These are phyloP conservation scores for Caenorhabditis japonica DNA, from an alignment of 2,888 invertebrate genomes.

Conservation along the genomic window DNA sequence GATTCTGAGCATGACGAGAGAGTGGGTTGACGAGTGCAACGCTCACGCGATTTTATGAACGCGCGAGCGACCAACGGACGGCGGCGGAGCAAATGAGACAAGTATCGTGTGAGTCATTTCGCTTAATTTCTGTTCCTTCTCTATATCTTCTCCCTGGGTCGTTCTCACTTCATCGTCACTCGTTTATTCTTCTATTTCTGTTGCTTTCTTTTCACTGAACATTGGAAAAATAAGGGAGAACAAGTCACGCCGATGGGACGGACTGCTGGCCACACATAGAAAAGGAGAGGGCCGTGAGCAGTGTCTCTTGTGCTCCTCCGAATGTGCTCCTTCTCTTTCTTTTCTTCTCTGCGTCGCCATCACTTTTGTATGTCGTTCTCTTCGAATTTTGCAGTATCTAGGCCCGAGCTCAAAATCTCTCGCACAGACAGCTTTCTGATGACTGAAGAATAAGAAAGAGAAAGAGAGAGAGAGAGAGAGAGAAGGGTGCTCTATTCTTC, in stretches of 20 bases:
- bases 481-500: slow-evolving; percentile 41
- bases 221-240: slow-evolving; percentile 24
- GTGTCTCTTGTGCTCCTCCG: slow-evolving; percentile 46
- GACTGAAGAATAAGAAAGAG: too few relatives aligned
- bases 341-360: slow-evolving; percentile 44
- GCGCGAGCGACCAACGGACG: too few relatives aligned
- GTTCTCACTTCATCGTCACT: slow-evolving; percentile 42
- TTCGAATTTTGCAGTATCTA: slow-evolving; percentile 44
- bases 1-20: slow-evolving; percentile 8
- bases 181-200: too few relatives aligned
- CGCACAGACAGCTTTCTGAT: slow-evolving; percentile 36
- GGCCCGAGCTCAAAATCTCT: slow-evolving; percentile 28
- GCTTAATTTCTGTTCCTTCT: slow-evolving; percentile 15
- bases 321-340: slow-evolving; percentile 29
- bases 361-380: slow-evolving; percentile 41
- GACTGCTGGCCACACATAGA: slow-evolving; percentile 39
- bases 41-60: slow-evolving; percentile 5
- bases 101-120: slow-evolving; percentile 31
- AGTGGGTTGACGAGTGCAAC: slow-evolving; percentile 13
- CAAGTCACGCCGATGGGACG: slow-evolving; percentile 40
- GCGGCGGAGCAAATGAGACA: neutral
- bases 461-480: too few relatives aligned
- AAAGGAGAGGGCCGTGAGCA: slow-evolving; percentile 49
- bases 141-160: slow-evolving; percentile 33
- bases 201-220: slow-evolving; percentile 12